A percentile compares a stretch with the other conserved stretches of the same genome.
Evolutionary conservation across 2,888 invertebrate genomes (phyloP).

Genomic region (Hirtodrosophila cameraria): DNA sequence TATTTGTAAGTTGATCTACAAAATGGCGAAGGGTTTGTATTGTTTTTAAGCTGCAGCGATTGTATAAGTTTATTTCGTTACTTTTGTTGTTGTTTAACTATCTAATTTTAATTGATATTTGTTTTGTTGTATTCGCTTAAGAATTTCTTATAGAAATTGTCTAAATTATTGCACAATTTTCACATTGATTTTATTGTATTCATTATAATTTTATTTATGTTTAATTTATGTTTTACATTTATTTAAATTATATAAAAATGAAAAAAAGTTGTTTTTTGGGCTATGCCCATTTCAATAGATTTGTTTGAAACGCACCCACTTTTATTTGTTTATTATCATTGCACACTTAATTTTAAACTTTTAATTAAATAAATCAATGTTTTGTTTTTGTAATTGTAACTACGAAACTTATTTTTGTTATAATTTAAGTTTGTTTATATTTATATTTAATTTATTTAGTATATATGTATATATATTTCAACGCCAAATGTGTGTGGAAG

Average conservation of each 20-base stretch:
- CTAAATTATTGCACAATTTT: slow-evolving; percentile 66
- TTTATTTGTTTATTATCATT: slow-evolving; percentile 38
- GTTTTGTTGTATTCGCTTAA: slow-evolving; percentile 42
- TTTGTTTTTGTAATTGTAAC: not conserved
- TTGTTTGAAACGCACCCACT: slow-evolving; percentile 39
- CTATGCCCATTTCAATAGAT: slow-evolving; percentile 60
- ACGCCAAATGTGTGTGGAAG: slow-evolving; percentile 58
- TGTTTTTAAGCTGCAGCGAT: slow-evolving; percentile 14
- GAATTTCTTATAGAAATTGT: slow-evolving; percentile 62
- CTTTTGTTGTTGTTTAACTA: slow-evolving; percentile 38
- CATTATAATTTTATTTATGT: not conserved
- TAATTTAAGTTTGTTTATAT: slow-evolving; percentile 11
- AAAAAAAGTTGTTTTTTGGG: slow-evolving; percentile 63
- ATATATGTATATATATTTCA: slow-evolving; percentile 41
- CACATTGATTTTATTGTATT: slow-evolving; percentile 28
- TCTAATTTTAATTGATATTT: slow-evolving; percentile 46
- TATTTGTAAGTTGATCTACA: slow-evolving; percentile 35
- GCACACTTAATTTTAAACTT: slow-evolving; percentile 4
- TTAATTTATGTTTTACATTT: slow-evolving; percentile 5
- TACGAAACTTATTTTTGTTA: slow-evolving; percentile 3
- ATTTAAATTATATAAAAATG: slow-evolving; percentile 43
- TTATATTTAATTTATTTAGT: slow-evolving; percentile 20
- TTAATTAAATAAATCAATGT: slow-evolving; percentile 13
- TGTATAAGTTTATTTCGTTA: slow-evolving; percentile 29
- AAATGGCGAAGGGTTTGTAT: slow-evolving; percentile 30